Evolutionary conservation across 2,797 vertebrate species (phyloP), one percentile per base, ranked within the genome.

Genomic region (Molossus alvarezi): DNA sequence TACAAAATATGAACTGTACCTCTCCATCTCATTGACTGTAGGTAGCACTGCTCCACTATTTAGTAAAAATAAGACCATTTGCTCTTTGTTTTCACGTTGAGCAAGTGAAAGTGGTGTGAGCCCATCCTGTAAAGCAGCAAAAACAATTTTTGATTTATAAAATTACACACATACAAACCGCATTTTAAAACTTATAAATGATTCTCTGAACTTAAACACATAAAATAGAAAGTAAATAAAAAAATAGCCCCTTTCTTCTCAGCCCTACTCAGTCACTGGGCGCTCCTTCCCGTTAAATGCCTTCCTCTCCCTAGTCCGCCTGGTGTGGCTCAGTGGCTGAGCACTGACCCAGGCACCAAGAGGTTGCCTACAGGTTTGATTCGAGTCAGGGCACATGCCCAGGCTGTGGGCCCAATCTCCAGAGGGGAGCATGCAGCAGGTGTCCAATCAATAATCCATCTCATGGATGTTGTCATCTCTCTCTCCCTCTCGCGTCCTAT

Each of bases 21-120:
- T 98, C 98, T 97, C 95, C 73, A 77, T 85, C 9, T 98, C 98
- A 97, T 99, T 99, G 71, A 96, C 96, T 48, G 41, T 41, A 41
- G 99, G 97, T 48, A 99, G 98, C 88, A 98, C 41, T 41, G 41
- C 6, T 3, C 41, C 98, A 95, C 99, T 98, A 87, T 98, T 99
- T 60, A 99, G 97, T 6, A 99, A 98, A 97, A 99, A 99, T 88
- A 99, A 99, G 9, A 98, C 98, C 98, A 99, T 98, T 71, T 99
- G 98, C 0, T 98, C 93, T 14, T 99, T 99, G 88, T 99, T 99
- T 97, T 99, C 99, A 0, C 98, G 99, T 58, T 99, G 95, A 57
- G 99, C 99, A 95, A 99, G 98, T 85, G 98, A 97, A 98, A 99
- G 97, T 0, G 99, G 99, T 6, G 99, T 99, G 90, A 96, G 99